Evolutionary conservation across 1,140 invertebrate genomes (phyloP), one percentile per base, ranked within the genome.

Genomic region (Theocolax elegans): DNA sequence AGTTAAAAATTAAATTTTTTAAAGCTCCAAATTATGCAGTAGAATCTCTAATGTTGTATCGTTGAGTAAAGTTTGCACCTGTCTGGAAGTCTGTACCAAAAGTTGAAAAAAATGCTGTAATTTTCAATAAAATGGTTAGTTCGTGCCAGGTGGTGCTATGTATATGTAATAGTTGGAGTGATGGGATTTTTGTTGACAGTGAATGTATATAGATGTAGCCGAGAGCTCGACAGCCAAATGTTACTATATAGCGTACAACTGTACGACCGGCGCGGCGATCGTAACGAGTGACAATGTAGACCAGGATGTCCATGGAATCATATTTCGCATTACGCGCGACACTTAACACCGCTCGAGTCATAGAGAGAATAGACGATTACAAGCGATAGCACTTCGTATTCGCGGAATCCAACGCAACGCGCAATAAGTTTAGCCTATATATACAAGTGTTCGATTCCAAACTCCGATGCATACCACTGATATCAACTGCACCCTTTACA

Each of bases 281-380:
- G 77, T 78, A 77, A 81, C 75, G 81, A 78, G 72, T 75, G 59
- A 77, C 79, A 76, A 85, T 85, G 81, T 85, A 85, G 82, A 82
- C 80, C 81, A 84, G 83, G 79, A 83, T 81, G 80, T 80, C 81
- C 77, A 80, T 76, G 74, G 74, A 77, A 80, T 85, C 83, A 66
- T 80, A 84, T 85, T 85, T 85, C 83, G 81, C 76, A 78, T 79
- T 83, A 81, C 79, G 77, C 73, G 83, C 79, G 83, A 85, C 76
- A 85, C 81, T 81, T 74, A 82, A 85, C 76, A 83, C 82, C 76
- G 73, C 48, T 72, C 74, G 63, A 79, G 71, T 79, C 77, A 74
- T 76, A 78, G 74, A 79, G 72, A 69, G 81, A 82, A 81, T 77
- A 83, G 76, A 76, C 79, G 80, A 84, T 84, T 83, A 83, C 76